Conservation (phyloP, 1,140 invertebrate genomes). For the Drosophila neocordata region DNA sequence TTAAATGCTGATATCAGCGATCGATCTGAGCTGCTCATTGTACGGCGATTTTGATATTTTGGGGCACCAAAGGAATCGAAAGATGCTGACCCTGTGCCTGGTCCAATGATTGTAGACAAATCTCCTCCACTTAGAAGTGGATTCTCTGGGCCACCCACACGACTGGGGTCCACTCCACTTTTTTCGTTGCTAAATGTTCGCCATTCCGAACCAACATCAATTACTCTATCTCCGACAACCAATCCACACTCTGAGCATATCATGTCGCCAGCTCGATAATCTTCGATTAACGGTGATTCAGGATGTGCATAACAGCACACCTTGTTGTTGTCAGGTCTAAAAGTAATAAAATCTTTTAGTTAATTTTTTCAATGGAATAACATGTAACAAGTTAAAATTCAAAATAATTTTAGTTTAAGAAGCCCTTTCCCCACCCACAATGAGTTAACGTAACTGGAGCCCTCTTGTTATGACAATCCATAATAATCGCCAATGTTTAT, state of each 20-base stretch:
- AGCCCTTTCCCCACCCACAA: no score
- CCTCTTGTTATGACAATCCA: background rate
- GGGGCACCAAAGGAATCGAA: conserved; percentile 92
- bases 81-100: conserved; percentile 92
- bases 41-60: conserved; percentile 96
- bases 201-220: conserved; percentile 99
- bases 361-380: no score
- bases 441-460: background rate
- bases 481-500: no score
- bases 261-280: conserved; percentile 99
- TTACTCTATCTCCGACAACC: conserved; percentile 99
- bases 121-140: conserved; percentile 97
- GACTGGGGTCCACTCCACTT: conserved; percentile 97
- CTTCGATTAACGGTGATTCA: conserved; percentile 97
- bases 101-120: conserved; percentile 98
- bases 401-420: no score
- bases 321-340: conserved; percentile 85
- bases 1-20: conserved; percentile 97
- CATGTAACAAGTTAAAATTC: no score
- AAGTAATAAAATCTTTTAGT: background rate
- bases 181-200: conserved; percentile 99
- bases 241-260: conserved; percentile 99
- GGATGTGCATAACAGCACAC: conserved; percentile 97
- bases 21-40: conserved; percentile 96
- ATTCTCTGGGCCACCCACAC: conserved; percentile 99